phyloP scores from a whole-genome alignment of 2,888 invertebrate species.

The Eupsilia transversa region DNA sequence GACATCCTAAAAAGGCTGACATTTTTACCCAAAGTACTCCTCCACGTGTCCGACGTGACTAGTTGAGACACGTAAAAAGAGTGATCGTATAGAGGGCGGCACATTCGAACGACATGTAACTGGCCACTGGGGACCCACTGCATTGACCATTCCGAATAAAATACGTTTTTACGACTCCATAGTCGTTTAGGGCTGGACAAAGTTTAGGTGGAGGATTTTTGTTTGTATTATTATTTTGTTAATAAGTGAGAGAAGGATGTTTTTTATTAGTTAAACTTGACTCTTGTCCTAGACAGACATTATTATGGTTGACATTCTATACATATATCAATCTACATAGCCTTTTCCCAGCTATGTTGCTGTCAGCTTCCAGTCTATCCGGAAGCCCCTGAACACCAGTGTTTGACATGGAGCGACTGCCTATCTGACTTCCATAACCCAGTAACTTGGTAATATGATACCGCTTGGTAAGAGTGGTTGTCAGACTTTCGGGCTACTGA shows the following conservation, averaged over 20 bases:
- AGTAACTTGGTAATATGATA: too few relatives aligned
- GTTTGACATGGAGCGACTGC: too few relatives aligned
- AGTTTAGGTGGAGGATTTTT: not conserved
- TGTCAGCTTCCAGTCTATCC: too few relatives aligned
- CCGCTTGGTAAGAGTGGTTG: too few relatives aligned
- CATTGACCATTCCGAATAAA: slow-evolving; percentile 78
- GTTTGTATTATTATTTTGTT: not conserved
- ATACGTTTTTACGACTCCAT: slow-evolving; percentile 77
- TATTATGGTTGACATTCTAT: not conserved
- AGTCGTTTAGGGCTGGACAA: slow-evolving; percentile 57
- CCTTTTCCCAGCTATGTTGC: too few relatives aligned
- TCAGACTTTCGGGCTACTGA: too few relatives aligned
- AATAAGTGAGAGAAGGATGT: not conserved
- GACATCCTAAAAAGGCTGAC: slow-evolving; percentile 46
- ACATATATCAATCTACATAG: too few relatives aligned
- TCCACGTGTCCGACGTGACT: slow-evolving; percentile 57
- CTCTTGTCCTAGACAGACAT: not conserved
- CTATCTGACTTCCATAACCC: too few relatives aligned
- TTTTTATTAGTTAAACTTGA: not conserved
- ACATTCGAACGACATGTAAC: slow-evolving; percentile 72
- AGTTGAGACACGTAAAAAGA: slow-evolving; percentile 64
- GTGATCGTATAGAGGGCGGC: slow-evolving; percentile 64
- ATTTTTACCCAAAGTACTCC: slow-evolving; percentile 44
- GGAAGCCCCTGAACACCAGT: too few relatives aligned
- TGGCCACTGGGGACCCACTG: slow-evolving; percentile 75